Conservation (phyloP, 2,888 invertebrate genomes). For the Vesta saturnalis region DNA sequence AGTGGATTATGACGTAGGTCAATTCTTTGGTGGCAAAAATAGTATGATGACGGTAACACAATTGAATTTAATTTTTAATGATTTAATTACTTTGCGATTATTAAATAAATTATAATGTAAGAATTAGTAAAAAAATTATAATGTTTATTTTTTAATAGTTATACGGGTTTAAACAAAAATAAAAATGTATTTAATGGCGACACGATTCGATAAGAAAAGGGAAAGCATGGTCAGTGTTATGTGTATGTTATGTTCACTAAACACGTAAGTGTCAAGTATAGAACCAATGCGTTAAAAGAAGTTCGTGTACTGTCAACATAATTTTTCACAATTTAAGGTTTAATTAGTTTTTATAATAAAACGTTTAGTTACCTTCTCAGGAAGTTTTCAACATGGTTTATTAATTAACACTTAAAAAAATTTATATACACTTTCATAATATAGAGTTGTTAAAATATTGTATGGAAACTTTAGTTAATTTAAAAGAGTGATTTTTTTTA, state of each 20-base stretch:
- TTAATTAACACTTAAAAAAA: too few species aligned
- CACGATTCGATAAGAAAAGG: slow-evolving; percentile 4
- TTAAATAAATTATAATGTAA: too few species aligned
- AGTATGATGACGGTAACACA: too few species aligned
- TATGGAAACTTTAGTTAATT: too few species aligned
- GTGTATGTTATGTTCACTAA: slow-evolving; percentile 12
- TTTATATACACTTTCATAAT: too few species aligned
- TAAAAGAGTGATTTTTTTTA: slow-evolving; percentile 9
- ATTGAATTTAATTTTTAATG: too few species aligned
- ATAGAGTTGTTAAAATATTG: too few species aligned
- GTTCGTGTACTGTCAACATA: slow-evolving; percentile 29
- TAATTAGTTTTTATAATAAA: slow-evolving; percentile 22
- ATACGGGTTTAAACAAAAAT: neutral
- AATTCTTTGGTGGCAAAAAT: too few species aligned
- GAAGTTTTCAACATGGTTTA: slow-evolving; percentile 3
- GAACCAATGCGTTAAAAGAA: slow-evolving; percentile 1
- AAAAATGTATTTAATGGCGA: neutral
- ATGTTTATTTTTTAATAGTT: too few species aligned
- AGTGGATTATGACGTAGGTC: too few species aligned
- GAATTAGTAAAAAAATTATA: neutral
- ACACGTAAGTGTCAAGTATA: slow-evolving; percentile 13
- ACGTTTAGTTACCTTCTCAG: neutral
- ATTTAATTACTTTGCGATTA: too few species aligned
- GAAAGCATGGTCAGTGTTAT: slow-evolving; percentile 15
- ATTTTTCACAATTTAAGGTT: slow-evolving; percentile 21